These are phyloP conservation scores for Gymnobelideus leadbeateri DNA, from an alignment of 2,113 vertebrate species.

Conservation along the genomic window DNA sequence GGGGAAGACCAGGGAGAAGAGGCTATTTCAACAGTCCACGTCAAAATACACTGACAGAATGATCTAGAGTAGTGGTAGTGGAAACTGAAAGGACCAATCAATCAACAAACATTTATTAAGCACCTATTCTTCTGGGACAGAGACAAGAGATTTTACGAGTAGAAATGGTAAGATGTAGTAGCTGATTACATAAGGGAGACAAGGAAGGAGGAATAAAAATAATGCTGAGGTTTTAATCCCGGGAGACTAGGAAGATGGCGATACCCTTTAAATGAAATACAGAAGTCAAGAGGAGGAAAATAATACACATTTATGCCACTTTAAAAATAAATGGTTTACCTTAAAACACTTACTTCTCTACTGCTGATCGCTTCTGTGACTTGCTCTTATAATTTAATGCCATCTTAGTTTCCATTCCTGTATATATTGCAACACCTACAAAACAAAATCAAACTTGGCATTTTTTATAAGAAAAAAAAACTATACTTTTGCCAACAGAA, in stretches of 20 bases:
- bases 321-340: constrained; percentile 41
- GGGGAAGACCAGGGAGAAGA: neutral
- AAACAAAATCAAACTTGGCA: constrained; percentile 64
- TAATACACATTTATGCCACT: neutral
- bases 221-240: neutral
- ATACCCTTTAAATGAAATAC: neutral
- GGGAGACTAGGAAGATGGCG: neutral
- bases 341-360: constrained; percentile 92
- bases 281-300: neutral
- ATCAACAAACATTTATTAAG: neutral
- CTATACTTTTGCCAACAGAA: neutral
- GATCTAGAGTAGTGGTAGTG: neutral
- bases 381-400: constrained; percentile 99
- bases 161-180: neutral
- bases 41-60: neutral
- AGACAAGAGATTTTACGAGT: neutral
- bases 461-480: constrained; percentile 41
- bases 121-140: neutral
- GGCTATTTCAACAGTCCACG: neutral
- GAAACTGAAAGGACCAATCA: neutral
- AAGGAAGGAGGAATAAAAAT: neutral
- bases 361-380: constrained; percentile 98
- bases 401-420: constrained; percentile 99
- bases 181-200: neutral
- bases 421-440: constrained; percentile 97